Percentiles rank a stretch among this genome's conserved stretches.
These are phyloP conservation scores for Crocidura indochinensis DNA, from an alignment of 2,797 vertebrate genomes.

Conservation along the genomic window DNA sequence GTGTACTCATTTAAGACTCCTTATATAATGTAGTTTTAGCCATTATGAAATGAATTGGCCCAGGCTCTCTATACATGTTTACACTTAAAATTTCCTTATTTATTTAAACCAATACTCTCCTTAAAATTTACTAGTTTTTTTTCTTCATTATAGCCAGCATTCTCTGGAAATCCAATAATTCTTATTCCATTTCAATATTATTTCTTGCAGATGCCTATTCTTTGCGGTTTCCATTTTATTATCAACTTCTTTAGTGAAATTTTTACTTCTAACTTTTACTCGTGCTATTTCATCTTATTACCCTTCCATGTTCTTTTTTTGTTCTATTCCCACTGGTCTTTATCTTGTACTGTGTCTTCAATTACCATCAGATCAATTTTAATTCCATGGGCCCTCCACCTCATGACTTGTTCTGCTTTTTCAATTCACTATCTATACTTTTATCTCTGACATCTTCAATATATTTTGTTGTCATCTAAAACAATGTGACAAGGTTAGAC, in stretches of 20 bases:
- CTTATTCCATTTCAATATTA: conserved; percentile 5
- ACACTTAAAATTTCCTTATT: neutral
- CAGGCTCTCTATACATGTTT: neutral
- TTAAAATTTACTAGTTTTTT: neutral
- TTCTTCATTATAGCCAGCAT: neutral
- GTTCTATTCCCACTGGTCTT: conserved; percentile 45
- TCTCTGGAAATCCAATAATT: neutral
- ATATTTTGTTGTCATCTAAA: conserved; percentile 44
- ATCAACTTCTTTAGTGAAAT: conserved; percentile 11
- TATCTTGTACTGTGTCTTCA: conserved; percentile 49
- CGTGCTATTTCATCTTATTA: neutral
- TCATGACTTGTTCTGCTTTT: conserved; percentile 48
- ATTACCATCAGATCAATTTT: conserved; percentile 48
- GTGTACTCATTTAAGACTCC: conserved; percentile 22
- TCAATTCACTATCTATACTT: conserved; percentile 28
- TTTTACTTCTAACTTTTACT: conserved; percentile 16
- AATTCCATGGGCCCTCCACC: conserved; percentile 1
- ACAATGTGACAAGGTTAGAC: conserved; percentile 50
- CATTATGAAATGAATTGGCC: neutral
- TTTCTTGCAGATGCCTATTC: neutral
- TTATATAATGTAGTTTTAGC: neutral
- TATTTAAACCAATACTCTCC: neutral
- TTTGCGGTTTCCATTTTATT: neutral
- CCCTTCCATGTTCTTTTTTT: neutral
- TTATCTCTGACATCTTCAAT: conserved; percentile 34